phyloP scores from a whole-genome alignment of 2,113 vertebrate genomes.

The Falco punctatus region DNA sequence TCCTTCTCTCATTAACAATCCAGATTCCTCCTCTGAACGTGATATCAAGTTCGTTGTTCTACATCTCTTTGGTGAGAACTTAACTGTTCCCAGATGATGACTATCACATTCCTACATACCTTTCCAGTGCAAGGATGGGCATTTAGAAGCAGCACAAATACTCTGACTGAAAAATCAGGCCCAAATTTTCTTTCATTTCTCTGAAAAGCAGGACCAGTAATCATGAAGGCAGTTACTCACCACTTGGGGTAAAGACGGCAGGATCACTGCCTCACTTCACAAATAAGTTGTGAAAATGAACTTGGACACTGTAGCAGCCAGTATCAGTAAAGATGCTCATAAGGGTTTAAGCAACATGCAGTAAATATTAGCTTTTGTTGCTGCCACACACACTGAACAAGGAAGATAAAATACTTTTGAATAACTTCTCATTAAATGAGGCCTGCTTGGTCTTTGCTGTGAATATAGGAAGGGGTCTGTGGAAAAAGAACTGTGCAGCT shows the following conservation, averaged over 20 bases:
- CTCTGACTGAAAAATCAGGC: not conserved
- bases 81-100: not conserved
- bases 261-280: not conserved
- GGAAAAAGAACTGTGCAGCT: not conserved
- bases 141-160: not conserved
- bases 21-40: not conserved
- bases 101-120: fast-evolving
- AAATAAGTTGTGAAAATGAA: not conserved
- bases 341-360: not conserved
- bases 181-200: not conserved
- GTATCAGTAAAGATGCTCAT: not conserved
- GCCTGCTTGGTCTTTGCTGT: not conserved
- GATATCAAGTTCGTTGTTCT: not conserved
- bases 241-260: not conserved
- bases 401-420: not conserved
- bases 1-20: not conserved
- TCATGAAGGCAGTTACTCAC: not conserved
- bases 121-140: not conserved
- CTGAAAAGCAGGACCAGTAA: not conserved
- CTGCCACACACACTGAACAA: not conserved
- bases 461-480: not conserved
- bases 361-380: not conserved
- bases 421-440: not conserved
- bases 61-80: not conserved
- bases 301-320: not conserved